Conservation (phyloP, 2,113 vertebrate genomes). For the Phylloscopus trochiloides region DNA sequence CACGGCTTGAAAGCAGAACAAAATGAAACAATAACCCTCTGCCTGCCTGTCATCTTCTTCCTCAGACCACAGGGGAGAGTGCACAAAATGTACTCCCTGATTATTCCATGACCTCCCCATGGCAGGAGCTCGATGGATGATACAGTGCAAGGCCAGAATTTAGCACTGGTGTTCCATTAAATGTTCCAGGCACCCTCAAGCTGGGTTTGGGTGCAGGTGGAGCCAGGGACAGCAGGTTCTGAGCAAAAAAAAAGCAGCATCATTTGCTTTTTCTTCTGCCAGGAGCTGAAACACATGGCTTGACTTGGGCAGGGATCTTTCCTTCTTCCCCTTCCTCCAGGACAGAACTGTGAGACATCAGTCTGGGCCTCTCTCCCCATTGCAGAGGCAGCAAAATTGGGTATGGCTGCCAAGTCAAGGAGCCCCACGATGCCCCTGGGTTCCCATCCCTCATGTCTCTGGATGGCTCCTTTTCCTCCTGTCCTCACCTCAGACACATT, state of each 20-base stretch:
- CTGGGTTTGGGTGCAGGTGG: background rate
- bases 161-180: background rate
- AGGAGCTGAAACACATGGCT: background rate
- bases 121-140: background rate
- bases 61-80: background rate
- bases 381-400: background rate
- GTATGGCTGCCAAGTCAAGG: background rate
- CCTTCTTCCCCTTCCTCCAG: background rate
- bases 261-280: background rate
- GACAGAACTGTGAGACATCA: background rate
- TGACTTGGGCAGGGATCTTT: background rate
- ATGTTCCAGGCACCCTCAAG: fast-evolving
- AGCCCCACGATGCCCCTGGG: background rate
- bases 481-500: background rate
- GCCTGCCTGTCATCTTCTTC: background rate
- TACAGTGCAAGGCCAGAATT: background rate
- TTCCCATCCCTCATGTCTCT: background rate
- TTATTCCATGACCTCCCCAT: background rate
- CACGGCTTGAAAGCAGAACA: background rate
- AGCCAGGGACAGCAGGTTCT: background rate
- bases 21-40: background rate
- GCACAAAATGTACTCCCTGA: background rate
- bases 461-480: background rate
- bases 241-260: background rate
- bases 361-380: background rate